These are phyloP conservation scores for Proteles cristata DNA, from an alignment of 2,113 vertebrate species.

Conservation along the genomic window DNA sequence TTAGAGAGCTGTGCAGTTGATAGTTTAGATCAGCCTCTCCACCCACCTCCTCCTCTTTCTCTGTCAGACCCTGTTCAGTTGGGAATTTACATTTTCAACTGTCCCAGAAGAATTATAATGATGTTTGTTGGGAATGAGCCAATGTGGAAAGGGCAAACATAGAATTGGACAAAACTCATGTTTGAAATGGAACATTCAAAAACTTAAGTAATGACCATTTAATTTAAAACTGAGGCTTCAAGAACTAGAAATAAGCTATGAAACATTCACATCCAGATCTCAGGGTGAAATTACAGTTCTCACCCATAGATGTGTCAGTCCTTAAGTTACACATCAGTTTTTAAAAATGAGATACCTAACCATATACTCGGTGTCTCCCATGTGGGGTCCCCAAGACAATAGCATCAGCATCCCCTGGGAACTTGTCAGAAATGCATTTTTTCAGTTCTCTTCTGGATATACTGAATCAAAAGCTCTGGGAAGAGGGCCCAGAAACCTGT, in stretches of 20 bases:
- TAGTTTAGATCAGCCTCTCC: constrained; percentile 52
- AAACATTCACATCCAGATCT: constrained; percentile 31
- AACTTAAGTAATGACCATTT: constrained; percentile 46
- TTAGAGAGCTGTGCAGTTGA: constrained; percentile 57
- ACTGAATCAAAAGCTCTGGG: not conserved
- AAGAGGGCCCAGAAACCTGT: not conserved
- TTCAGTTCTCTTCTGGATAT: not conserved
- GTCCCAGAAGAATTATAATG: constrained; percentile 56
- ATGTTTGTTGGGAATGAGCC: constrained; percentile 50
- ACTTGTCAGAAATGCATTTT: not conserved
- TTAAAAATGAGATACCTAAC: not conserved
- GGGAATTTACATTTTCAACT: constrained; percentile 57
- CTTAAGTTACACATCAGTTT: constrained; percentile 35
- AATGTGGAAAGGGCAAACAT: not conserved
- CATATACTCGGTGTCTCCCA: not conserved
- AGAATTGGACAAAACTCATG: constrained; percentile 45
- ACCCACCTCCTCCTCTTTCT: constrained; percentile 26
- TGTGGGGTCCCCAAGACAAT: not conserved
- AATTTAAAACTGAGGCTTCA: not conserved
- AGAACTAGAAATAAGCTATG: constrained; percentile 44
- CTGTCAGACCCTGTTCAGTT: constrained; percentile 37
- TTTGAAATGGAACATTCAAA: not conserved
- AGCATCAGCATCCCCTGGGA: too few species aligned
- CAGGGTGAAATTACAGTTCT: not conserved
- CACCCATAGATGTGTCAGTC: not conserved